These are phyloP conservation scores for Porites divaricata DNA, from an alignment of 92 coral and sea anemone genomes.

Conservation along the genomic window DNA sequence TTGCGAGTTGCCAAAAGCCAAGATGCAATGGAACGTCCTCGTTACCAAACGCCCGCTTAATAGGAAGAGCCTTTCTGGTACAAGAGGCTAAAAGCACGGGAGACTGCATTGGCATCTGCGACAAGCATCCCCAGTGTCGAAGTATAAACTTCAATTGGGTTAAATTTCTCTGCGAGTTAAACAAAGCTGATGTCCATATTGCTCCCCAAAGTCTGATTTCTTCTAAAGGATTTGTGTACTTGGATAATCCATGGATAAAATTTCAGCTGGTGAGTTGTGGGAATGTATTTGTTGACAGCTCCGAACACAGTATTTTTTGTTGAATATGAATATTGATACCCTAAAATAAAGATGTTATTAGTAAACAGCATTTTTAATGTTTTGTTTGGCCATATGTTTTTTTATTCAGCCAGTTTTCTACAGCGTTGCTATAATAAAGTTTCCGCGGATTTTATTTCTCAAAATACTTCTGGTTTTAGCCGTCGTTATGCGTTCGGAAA, in stretches of 20 bases:
- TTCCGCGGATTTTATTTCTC: no score
- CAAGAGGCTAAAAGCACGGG: background rate
- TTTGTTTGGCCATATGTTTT: no score
- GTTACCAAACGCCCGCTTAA: background rate
- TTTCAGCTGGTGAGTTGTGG: background rate
- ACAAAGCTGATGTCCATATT: conserved; percentile 24
- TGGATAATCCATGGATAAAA: conserved; percentile 14
- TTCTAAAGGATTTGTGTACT: conserved; percentile 6
- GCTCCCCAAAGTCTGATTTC: background rate
- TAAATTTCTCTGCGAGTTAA: background rate
- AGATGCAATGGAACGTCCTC: conserved; percentile 17
- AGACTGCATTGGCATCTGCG: background rate
- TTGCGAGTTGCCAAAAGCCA: background rate
- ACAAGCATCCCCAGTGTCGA: background rate
- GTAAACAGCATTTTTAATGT: no score
- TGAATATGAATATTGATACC: no score
- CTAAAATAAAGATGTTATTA: no score
- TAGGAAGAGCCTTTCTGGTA: background rate
- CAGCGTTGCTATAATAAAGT: no score
- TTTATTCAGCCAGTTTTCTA: no score
- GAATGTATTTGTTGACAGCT: background rate
- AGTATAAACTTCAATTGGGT: conserved; percentile 10
- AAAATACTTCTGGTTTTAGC: no score
- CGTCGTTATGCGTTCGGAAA: no score
- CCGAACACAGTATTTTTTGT: no score